Base-by-base conservation (phyloP, 2,797 vertebrate genomes). In the Sphenodon punctatus region DNA sequence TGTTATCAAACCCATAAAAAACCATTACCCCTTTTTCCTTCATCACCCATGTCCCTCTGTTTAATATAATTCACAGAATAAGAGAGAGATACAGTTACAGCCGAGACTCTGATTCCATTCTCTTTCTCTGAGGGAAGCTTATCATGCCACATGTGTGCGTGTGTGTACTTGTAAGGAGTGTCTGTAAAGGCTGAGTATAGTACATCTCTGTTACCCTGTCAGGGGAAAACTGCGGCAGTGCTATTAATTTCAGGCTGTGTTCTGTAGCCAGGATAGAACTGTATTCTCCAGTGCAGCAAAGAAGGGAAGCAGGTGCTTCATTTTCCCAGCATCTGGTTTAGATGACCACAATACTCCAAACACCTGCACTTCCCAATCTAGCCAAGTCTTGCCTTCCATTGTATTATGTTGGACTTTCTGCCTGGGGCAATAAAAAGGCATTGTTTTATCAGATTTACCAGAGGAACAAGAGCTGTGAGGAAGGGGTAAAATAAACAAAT, bases 261-360 rank as follows among this genome's bases (percentile, higher is more conserved):
- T 72, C 84, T 81, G 27, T 46, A 55, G 69, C 64, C 77, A 68
- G 8, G 42, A n/a, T 5, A 85, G 78, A 79, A 70, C 78, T 45
- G 56, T 59, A 64, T 84, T 88, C 91, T 90, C 92, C 48, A 12
- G 89, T 20, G 25, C 14, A 5, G 88, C 82, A 93, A 95, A 96
- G 94, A 96, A 96, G 96, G 98, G 97, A 99, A 98, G 96, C 97
- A 97, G 97, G 97, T 97, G 97, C 96, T 95, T 93, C 87, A 85
- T 82, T 89, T 91, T 91, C 93, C 90, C 91, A 66, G 92, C 95
- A 95, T 96, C 95, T 96, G 96, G 87, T 96, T 95, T 94, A 86
- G 94, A 95, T 95, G 93, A 94, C 84, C 93, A 95, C 94, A 94
- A 95, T 93, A 73, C 93, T 74, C 82, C 86, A 88, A 93, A 92